These are phyloP conservation scores for Brachyalestes nurse DNA, from an alignment of 2,797 vertebrate species.

Conservation along the genomic window DNA sequence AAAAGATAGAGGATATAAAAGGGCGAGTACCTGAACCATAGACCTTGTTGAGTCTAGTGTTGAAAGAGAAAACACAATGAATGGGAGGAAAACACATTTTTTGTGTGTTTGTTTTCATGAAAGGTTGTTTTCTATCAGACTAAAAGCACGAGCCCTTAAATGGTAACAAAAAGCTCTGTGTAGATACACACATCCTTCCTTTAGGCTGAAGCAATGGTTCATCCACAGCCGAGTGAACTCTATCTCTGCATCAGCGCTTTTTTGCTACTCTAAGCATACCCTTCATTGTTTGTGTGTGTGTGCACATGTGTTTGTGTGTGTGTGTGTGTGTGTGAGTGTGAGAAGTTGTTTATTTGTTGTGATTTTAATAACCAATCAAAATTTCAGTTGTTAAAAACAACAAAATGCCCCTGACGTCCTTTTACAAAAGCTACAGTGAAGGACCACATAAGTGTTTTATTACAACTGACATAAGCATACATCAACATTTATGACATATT, in stretches of 20 bases:
- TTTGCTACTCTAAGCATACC: conserved; percentile 76
- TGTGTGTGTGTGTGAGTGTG: too few relatives aligned
- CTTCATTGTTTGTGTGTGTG: conserved; percentile 34
- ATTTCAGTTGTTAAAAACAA: too few relatives aligned
- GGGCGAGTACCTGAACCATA: conserved; percentile 13
- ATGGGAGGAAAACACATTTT: not conserved
- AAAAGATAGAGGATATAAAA: conserved; percentile 2
- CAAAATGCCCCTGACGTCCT: too few relatives aligned
- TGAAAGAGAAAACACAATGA: conserved; percentile 22
- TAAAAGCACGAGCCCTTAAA: not conserved
- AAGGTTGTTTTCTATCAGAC: not conserved
- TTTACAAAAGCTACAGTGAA: too few relatives aligned
- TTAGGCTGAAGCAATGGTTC: conserved; percentile 64
- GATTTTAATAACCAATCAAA: too few relatives aligned
- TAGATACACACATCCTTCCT: conserved; percentile 3
- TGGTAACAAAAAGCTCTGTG: not conserved
- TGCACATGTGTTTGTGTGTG: too few relatives aligned
- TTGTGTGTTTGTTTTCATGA: conserved; percentile 9
- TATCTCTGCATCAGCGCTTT: conserved; percentile 77
- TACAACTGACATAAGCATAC: too few relatives aligned
- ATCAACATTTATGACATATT: too few relatives aligned
- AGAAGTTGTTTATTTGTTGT: too few relatives aligned
- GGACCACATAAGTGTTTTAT: too few relatives aligned
- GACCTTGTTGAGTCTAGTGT: conserved; percentile 10
- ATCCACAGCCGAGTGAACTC: conserved; percentile 74